A percentile compares a stretch with the other conserved stretches of the same genome.
These are phyloP conservation scores for Sialia sialis DNA, from an alignment of 2,113 vertebrate species.

Conservation along the genomic window DNA sequence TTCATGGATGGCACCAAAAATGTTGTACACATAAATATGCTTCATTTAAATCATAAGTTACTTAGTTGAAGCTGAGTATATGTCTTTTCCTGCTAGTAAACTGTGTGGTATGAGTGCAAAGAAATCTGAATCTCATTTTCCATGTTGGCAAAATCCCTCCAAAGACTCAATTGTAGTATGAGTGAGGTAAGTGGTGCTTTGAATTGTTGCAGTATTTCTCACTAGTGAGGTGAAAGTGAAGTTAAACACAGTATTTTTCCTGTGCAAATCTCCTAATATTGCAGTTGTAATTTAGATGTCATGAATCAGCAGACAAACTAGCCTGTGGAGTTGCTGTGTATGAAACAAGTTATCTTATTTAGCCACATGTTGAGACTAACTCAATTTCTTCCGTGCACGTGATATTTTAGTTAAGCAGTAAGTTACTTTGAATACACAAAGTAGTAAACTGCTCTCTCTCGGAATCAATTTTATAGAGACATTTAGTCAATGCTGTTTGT, in stretches of 20 bases:
- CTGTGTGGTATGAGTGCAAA: not conserved
- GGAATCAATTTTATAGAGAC: constrained; percentile 28
- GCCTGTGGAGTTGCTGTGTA: not conserved
- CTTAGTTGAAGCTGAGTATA: not conserved
- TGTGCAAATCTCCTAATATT: not conserved
- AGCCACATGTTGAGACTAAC: not conserved
- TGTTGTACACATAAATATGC: not conserved
- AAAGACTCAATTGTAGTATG: not conserved
- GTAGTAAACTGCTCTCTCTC: constrained; percentile 3
- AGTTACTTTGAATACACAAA: constrained; percentile 49
- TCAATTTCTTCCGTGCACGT: not conserved
- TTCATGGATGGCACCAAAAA: not conserved
- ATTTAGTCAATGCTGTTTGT: constrained; percentile 31
- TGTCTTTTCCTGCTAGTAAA: not conserved
- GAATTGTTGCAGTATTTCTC: not conserved
- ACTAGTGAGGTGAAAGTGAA: not conserved
- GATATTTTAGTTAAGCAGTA: constrained; percentile 28
- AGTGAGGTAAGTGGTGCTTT: not conserved
- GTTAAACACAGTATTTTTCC: not conserved
- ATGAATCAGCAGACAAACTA: not conserved
- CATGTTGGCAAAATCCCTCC: not conserved
- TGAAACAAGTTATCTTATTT: constrained; percentile 17
- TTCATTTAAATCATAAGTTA: not conserved
- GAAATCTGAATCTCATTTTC: not conserved
- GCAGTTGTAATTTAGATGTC: not conserved